Evolutionary conservation across 2,113 vertebrate species (phyloP), one percentile per base, ranked within the genome.

Genomic region (Polyodon spathula): DNA sequence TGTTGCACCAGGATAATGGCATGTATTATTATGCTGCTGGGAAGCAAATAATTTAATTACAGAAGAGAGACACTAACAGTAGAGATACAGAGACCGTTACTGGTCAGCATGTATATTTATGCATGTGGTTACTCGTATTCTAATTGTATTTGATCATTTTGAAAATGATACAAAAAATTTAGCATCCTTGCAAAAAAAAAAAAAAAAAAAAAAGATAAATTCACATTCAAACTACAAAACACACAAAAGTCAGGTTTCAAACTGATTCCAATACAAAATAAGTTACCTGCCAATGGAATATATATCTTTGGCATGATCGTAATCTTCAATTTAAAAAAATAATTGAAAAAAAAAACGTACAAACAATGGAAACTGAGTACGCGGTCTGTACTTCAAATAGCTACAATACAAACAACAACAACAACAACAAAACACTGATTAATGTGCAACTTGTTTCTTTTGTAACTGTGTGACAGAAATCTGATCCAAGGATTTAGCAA

Each of bases 221-320:
- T 7, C 5, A 60, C 40, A 44, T 12, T 52, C 40, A 54, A n/a
- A 16, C 5, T 14, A 42, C 40, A 16, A 42, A 37, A 16, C 4
- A 56, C 15, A 6, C 14, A n/a, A 7, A 56, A n/a, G 38, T 38
- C 38, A 40, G 55, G 4, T 57, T 7, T 40, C n/a, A 40, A 65
- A 8, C 40, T 61, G 6, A 62, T n/a, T 60, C 43, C 54, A 61
- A 59, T 8, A 63, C 8, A 9, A 66, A 60, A 65, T 64, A 74
- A 54, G 4, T 68, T 60, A 54, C 68, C 72, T 66, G 65, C 57
- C 68, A 73, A 1, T 10, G 40, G 56, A 75, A 57, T 3, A 27
- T n/a, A 56, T 63, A 52, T 38, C 58, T 73, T 63, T 66, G 71
- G 69, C 60, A 67, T 0, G 0, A 61, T 1, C 62, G 46, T 58